Conservation (phyloP, 2,113 vertebrate genomes). For the Rhizomys pruinosus region DNA sequence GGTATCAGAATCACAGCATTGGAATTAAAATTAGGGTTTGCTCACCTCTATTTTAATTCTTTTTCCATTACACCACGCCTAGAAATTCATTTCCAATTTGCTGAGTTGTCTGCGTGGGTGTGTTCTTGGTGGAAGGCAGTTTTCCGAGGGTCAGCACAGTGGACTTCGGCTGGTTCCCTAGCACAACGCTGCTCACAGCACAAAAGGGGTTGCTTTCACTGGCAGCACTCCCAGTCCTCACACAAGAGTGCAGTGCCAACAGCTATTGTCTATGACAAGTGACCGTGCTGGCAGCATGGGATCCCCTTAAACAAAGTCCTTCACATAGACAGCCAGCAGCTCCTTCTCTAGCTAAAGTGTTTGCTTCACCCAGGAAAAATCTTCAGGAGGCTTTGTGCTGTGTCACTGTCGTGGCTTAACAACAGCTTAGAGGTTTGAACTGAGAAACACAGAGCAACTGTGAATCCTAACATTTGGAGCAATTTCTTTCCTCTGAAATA, state of each 20-base stretch:
- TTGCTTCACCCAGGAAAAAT: neutral
- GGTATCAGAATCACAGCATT: neutral
- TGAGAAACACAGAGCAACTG: neutral
- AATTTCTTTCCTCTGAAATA: constrained; percentile 25
- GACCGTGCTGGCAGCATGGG: constrained; percentile 73
- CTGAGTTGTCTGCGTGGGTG: constrained; percentile 65
- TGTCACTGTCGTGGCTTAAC: neutral
- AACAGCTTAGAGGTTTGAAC: constrained; percentile 30
- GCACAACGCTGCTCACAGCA: constrained; percentile 44
- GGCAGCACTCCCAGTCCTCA: constrained; percentile 72
- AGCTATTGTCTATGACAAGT: constrained; percentile 81
- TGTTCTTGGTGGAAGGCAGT: constrained; percentile 62
- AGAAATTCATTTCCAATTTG: constrained; percentile 48
- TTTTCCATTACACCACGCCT: constrained; percentile 23
- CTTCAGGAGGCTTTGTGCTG: constrained; percentile 24
- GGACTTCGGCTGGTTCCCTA: constrained; percentile 72
- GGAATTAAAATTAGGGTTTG: constrained; percentile 52
- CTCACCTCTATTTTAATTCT: neutral
- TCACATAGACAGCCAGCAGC: constrained; percentile 34
- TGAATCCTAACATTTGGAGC: neutral
- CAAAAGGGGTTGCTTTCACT: constrained; percentile 77
- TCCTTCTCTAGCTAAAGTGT: neutral
- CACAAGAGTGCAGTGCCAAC: constrained; percentile 73
- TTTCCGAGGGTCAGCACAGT: constrained; percentile 67
- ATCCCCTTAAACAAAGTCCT: constrained; percentile 54